Percentiles rank a stretch among this genome's conserved stretches.
Conservation (phyloP, 2,113 vertebrate species). For the Triplophysa siluroides region DNA sequence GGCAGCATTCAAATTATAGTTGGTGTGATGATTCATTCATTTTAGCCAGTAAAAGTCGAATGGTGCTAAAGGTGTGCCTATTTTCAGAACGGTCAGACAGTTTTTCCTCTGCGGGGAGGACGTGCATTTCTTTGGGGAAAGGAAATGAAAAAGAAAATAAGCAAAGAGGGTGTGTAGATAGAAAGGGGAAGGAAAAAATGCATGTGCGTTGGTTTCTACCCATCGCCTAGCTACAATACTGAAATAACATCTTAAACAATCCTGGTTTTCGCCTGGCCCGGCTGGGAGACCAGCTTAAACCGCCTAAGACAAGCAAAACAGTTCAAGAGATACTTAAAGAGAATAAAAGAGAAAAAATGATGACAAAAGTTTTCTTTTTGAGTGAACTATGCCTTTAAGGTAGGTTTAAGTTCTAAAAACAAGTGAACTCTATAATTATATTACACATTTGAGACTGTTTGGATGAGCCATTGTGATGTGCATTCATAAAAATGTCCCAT, state of each 20-base stretch:
- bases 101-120: constrained; percentile 21
- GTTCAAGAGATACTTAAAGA: not conserved
- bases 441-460: not conserved
- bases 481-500: not conserved
- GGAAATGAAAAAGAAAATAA: not conserved
- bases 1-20: not conserved
- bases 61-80: constrained; percentile 6
- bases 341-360: too few species aligned
- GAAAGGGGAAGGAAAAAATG: not conserved
- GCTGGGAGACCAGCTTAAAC: too few species aligned
- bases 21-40: not conserved
- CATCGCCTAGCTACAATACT: not conserved
- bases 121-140: constrained; percentile 18
- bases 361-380: too few species aligned
- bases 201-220: not conserved
- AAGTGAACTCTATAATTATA: not conserved
- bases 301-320: too few species aligned
- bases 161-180: not conserved
- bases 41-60: not conserved
- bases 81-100: constrained; percentile 35
- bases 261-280: not conserved
- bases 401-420: not conserved
- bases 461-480: not conserved
- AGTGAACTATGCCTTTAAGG: too few species aligned
- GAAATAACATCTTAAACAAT: not conserved